phyloP scores from a whole-genome alignment of 2,113 vertebrate genomes.

The Catharus fuscescens region DNA sequence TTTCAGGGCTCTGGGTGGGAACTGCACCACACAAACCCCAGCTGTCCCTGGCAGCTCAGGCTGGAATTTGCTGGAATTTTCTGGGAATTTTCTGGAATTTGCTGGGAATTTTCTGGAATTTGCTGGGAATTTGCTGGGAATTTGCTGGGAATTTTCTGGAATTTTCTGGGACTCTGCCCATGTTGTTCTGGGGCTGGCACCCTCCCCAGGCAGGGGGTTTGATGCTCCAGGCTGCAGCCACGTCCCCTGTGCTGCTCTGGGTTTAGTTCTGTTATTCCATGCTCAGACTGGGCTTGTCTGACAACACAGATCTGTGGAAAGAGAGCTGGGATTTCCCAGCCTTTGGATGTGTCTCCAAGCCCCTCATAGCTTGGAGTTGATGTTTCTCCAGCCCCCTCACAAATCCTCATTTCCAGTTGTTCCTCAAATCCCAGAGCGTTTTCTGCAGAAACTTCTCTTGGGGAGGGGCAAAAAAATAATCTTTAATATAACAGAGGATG shows the following conservation, averaged over 20 bases:
- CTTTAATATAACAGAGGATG: neutral
- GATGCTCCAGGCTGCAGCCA: accelerated
- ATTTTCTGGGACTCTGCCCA: no score
- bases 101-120: no score
- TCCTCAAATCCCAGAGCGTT: neutral
- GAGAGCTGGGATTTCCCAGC: neutral
- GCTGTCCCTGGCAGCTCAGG: no score
- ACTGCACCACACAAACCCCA: no score
- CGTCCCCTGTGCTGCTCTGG: neutral
- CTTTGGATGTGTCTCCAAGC: accelerated
- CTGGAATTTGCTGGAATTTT: no score
- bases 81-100: no score
- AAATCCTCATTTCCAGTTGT: neutral
- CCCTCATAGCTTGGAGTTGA: no score
- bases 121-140: no score
- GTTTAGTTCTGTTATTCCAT: neutral
- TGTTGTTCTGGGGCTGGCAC: accelerated
- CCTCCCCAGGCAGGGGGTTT: neutral
- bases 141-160: no score
- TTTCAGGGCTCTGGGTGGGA: no score
- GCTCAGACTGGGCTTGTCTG: neutral
- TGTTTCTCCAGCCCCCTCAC: neutral
- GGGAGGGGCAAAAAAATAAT: accelerated
- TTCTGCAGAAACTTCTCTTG: neutral
- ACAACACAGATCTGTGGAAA: accelerated